Conservation (phyloP, 2,888 invertebrate species). For the Volucella zonaria region DNA sequence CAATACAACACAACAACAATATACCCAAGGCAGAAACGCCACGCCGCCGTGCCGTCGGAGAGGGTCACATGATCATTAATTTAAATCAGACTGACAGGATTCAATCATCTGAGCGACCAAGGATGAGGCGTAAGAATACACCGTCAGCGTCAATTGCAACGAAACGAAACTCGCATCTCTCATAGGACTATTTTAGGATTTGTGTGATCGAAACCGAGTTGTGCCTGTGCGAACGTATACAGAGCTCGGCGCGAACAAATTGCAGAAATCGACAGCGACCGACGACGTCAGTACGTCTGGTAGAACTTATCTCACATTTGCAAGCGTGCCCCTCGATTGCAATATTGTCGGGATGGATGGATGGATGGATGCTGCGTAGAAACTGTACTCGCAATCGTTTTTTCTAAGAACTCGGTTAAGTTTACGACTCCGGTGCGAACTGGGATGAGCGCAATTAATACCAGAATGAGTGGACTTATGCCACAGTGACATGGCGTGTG, state of each 20-base stretch:
- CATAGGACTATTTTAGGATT: conserved; percentile 52
- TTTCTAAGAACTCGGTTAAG: conserved; percentile 64
- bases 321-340: conserved; percentile 32
- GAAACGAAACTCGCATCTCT: conserved; percentile 14
- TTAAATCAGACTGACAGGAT: conserved; percentile 74
- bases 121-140: not conserved
- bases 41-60: not conserved
- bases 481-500: conserved; percentile 72
- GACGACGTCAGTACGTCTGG: conserved; percentile 67
- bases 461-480: conserved; percentile 72
- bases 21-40: conserved; percentile 3
- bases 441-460: conserved; percentile 68
- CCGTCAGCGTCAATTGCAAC: conserved; percentile 15
- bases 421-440: conserved; percentile 68
- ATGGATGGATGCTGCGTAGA: conserved; percentile 53
- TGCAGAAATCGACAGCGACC: conserved; percentile 45
- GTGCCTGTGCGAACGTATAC: conserved; percentile 5
- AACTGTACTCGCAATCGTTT: conserved; percentile 54
- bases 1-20: not conserved
- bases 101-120: conserved; percentile 61
- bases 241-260: conserved; percentile 54
- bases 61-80: conserved; percentile 65
- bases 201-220: conserved; percentile 52
- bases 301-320: conserved; percentile 6
- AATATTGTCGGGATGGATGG: conserved; percentile 16